Base-by-base conservation (phyloP, 2,113 vertebrate species). In the Oncorhynchus gorbuscha region DNA sequence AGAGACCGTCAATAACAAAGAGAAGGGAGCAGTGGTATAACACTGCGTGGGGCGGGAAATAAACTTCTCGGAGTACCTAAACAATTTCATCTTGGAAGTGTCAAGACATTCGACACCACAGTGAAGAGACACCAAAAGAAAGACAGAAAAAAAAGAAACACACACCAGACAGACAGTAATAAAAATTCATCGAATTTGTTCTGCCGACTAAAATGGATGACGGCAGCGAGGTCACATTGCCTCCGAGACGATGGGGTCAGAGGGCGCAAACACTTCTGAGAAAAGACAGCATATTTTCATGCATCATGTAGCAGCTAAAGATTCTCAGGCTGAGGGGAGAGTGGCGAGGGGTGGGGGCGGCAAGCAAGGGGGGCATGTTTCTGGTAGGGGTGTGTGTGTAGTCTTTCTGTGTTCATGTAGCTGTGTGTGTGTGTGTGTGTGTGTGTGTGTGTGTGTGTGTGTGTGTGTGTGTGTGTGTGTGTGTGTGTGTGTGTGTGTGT, bases 121-220 rank as follows among this genome's bases (percentile, higher is more conserved):
- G 39, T 45, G 39, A 55, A 55, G 51, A 55, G 51, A 55, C 51
- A 55, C 18, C n/a, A 62, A 22, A 22, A 16, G 16, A 16, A 22
- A 20, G n/a, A 13, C 59, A 90, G 92, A 90, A 94, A 95, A 95
- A 28, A 30, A n/a, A 28, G 14, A 68, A 39, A 90, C 91, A 94
- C 92, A 94, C 89, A 74, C 94, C 92, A 94, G 39, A 45, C 90
- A 74, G 64, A 59, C 90, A 90, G 92, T 95, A 96, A 98, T 98
- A 96, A 97, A 99, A 99, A 99, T 98, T 97, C 97, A 98, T 99
- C 93, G 97, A 96, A 96, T 98, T 96, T 95, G 93, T 94, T 94
- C 90, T 93, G 93, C 93, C 91, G 81, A 94, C 93, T 94, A 95
- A 95, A 96, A 95, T 95, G 88, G 93, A 95, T 96, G 96, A 95